Evolutionary conservation across 2,888 invertebrate species (phyloP).

Genomic region (Lithodes maja): DNA sequence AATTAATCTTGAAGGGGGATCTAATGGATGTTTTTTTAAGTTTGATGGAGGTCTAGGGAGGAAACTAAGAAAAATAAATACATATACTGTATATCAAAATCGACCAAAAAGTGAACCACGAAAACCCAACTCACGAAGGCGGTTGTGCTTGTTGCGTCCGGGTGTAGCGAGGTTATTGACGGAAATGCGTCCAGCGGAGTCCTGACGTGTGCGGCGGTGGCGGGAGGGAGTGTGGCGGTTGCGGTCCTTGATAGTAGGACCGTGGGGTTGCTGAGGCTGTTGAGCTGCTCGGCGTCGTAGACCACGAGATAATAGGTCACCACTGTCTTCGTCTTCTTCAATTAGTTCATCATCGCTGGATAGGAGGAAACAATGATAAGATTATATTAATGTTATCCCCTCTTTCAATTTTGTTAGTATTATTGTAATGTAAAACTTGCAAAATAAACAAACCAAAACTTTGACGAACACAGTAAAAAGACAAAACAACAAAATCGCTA

Average conservation of each 20-base stretch:
- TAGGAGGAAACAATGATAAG: neutral
- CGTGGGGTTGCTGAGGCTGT: constrained; percentile 19
- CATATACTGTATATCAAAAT: too few species aligned
- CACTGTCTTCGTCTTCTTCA: constrained; percentile 46
- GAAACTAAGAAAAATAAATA: too few species aligned
- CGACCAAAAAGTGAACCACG: too few species aligned
- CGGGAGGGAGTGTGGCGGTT: constrained; percentile 48
- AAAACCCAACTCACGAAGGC: constrained; percentile 31
- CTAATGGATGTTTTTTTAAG: too few species aligned
- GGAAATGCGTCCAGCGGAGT: constrained; percentile 40
- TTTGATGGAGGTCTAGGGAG: too few species aligned
- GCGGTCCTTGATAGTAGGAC: constrained; percentile 39
- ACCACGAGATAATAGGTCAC: constrained; percentile 4
- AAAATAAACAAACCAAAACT: too few species aligned
- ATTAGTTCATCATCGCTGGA: constrained; percentile 57
- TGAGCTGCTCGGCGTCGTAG: constrained; percentile 26
- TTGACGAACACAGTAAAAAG: too few species aligned
- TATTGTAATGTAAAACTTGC: too few species aligned
- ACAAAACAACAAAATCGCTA: too few species aligned
- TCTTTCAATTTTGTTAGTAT: neutral
- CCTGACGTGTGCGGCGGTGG: constrained; percentile 52
- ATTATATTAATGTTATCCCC: neutral
- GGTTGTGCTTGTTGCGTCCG: constrained; percentile 65
- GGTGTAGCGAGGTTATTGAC: constrained; percentile 47
- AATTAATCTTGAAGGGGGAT: too few species aligned